Conservation (phyloP, 2,113 vertebrate species). For the Edolisoma coerulescens region DNA sequence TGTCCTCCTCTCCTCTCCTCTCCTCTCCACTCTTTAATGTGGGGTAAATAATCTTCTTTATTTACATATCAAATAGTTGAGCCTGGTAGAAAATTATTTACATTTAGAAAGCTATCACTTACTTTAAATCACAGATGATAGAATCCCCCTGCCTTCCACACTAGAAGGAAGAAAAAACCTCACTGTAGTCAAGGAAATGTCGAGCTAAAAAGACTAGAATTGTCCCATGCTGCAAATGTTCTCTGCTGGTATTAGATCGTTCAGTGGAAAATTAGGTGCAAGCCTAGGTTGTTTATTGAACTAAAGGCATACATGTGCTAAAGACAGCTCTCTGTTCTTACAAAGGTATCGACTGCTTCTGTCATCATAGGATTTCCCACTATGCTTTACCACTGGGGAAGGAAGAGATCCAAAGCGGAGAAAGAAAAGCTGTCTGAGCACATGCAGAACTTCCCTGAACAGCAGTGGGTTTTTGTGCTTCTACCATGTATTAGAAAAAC, state of each 20-base stretch:
- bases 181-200: background rate
- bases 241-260: conserved; percentile 15
- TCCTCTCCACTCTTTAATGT: no score
- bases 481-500: background rate
- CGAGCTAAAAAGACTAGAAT: background rate
- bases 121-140: background rate
- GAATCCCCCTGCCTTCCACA: background rate
- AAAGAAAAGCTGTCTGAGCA: conserved; percentile 30
- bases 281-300: conserved; percentile 51
- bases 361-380: conserved; percentile 36
- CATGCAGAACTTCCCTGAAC: conserved; percentile 43
- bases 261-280: conserved; percentile 35
- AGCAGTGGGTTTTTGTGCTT: conserved; percentile 42
- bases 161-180: background rate
- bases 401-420: conserved; percentile 44
- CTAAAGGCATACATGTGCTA: conserved; percentile 20
- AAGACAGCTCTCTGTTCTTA: conserved; percentile 28
- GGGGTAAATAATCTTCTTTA: background rate
- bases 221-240: background rate
- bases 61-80: background rate
- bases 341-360: conserved; percentile 37
- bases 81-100: background rate
- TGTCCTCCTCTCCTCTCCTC: background rate
- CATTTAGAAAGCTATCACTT: background rate
- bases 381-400: conserved; percentile 32